Conservation (phyloP, 2,888 invertebrate species). For the Troglohyphantes excavatus region DNA sequence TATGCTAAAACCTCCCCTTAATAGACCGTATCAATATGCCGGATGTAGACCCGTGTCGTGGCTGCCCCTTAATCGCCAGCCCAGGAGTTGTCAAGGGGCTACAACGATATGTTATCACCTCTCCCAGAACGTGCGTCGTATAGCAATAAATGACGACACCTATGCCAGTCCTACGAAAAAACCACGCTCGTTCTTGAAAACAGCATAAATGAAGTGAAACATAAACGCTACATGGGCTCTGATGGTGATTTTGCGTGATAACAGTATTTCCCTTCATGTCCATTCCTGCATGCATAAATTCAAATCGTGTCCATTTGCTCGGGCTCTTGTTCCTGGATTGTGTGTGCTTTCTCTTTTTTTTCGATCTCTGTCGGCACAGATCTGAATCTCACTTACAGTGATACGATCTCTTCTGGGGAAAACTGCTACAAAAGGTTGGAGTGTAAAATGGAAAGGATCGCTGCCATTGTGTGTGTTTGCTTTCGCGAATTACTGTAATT, state of each 20-base stretch:
- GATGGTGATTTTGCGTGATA: conserved; percentile 72
- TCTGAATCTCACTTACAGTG: background rate
- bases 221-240: conserved; percentile 70
- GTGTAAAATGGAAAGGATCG: too few species aligned
- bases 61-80: conserved; percentile 37
- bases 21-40: conserved; percentile 48
- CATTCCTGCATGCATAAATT: conserved; percentile 55
- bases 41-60: conserved; percentile 57
- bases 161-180: conserved; percentile 11
- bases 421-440: too few species aligned
- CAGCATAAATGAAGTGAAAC: conserved; percentile 73
- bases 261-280: conserved; percentile 40
- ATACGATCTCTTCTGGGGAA: too few species aligned
- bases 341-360: background rate
- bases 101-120: conserved; percentile 75
- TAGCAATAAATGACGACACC: conserved; percentile 48
- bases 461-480: too few species aligned
- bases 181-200: conserved; percentile 45
- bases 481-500: too few species aligned
- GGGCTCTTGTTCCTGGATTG: background rate
- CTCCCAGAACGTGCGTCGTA: conserved; percentile 58
- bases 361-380: background rate
- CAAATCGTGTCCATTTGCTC: conserved; percentile 41
- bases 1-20: conserved; percentile 25
- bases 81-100: conserved; percentile 48